phyloP scores from a whole-genome alignment of 2,797 vertebrate genomes.

The Anguilla megastoma region DNA sequence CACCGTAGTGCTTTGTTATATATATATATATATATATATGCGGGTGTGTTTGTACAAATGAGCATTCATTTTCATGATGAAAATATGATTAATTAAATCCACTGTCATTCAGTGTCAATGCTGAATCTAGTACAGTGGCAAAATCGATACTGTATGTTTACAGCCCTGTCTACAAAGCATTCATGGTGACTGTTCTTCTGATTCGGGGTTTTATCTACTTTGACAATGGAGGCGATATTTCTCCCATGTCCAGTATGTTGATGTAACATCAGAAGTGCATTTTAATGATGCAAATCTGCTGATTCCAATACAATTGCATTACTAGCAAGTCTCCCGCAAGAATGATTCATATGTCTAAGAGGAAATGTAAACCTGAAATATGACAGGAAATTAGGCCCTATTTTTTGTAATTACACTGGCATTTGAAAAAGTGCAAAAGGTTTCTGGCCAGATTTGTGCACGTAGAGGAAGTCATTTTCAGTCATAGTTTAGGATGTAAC shows the following conservation, averaged over 20 bases:
- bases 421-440: not conserved
- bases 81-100: too few species aligned
- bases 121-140: too few species aligned
- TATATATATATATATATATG: too few species aligned
- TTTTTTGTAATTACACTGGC: not conserved
- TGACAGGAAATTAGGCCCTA: not conserved
- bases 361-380: not conserved
- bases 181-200: not conserved
- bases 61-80: too few species aligned
- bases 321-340: not conserved
- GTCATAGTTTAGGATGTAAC: conserved; percentile 31
- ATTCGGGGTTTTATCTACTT: not conserved
- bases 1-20: too few species aligned
- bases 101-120: too few species aligned
- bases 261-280: not conserved
- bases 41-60: too few species aligned
- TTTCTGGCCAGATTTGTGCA: not conserved
- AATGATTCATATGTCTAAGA: not conserved
- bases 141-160: too few species aligned
- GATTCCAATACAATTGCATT: not conserved
- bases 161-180: too few species aligned
- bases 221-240: not conserved
- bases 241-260: too few species aligned
- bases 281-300: not conserved
- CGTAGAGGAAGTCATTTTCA: not conserved